Evolutionary conservation across 2,113 vertebrate species (phyloP), one percentile per base, ranked within the genome.

Genomic region (Tichodroma muraria): DNA sequence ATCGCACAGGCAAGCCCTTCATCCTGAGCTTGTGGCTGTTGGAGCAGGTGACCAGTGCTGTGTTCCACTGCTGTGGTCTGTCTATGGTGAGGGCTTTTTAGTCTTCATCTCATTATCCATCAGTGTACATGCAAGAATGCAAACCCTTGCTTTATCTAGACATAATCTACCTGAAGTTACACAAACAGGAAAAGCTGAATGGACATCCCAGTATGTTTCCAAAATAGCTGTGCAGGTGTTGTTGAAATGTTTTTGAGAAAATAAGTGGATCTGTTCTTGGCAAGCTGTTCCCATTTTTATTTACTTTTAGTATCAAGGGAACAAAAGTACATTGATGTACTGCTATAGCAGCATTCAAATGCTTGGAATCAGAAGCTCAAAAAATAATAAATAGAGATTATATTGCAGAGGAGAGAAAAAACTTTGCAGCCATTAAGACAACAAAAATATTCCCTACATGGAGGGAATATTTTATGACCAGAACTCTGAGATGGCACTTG

Each of bases 301-400:
- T 96, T 96, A 66, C 80, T 92, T 93, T 75, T 77, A 56, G 73
- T 96, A 80, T 93, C 63, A 93, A 91, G 68, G 64, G 64, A 90
- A 93, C 56, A 92, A 90, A 96, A 94, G 15, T 14, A 53, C 31
- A 42, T 84, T 72, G 56, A 60, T 60, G 22, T 78, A 45, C 66
- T 88, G 70, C 37, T 71, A 13, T 31, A 91, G 49, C 44, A 63
- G 17, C 30, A n/a, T 84, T 94, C 28, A 72, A 60, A 56, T 64
- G 21, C 28, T 85, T 69, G 52, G 30, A 95, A 73, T 85, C 57
- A 79, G 54, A 79, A 88, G 28, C 53, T 59, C 20, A 25, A 57
- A 27, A 80, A 37, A 57, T 17, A 50, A 28, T 4, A 86, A 61
- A 65, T 17, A 25, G 37, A 79, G 40, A 66, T 88, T 63, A 63